Percentiles rank a stretch among this genome's conserved stretches.
Conservation (phyloP, 2,113 vertebrate species). For the Rhinoptilus africanus region DNA sequence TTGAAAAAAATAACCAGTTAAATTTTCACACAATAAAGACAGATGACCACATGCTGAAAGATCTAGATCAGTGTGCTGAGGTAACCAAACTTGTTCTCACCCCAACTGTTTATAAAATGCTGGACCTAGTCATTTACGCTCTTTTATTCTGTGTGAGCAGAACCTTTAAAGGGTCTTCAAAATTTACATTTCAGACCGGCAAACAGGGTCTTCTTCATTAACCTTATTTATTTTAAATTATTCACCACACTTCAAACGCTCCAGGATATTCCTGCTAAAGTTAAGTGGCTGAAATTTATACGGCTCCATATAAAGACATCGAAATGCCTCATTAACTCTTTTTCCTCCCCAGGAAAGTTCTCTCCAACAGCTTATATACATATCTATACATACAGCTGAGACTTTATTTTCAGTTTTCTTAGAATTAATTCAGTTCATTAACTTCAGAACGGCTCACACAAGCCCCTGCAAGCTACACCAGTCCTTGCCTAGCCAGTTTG, state of each 20-base stretch:
- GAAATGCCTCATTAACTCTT: slow-evolving; percentile 59
- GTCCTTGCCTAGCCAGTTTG: background rate
- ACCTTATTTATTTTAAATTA: slow-evolving; percentile 52
- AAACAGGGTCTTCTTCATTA: slow-evolving; percentile 24
- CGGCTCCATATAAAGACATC: slow-evolving; percentile 3
- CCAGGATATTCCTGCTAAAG: background rate
- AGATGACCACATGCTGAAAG: background rate
- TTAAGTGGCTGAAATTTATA: slow-evolving; percentile 50
- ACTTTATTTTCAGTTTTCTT: slow-evolving; percentile 56
- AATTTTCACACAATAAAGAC: background rate
- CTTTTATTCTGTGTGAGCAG: background rate
- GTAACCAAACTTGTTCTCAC: background rate
- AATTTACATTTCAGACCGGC: slow-evolving; percentile 17
- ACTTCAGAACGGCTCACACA: slow-evolving; percentile 35
- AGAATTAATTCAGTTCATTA: slow-evolving; percentile 52
- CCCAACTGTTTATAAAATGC: background rate
- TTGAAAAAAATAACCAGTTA: background rate
- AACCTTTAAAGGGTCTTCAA: background rate
- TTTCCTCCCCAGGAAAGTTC: slow-evolving; percentile 2
- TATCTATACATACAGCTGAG: background rate
- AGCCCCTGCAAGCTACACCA: background rate
- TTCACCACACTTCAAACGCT: background rate
- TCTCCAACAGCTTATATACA: background rate
- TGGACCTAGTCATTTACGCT: background rate
- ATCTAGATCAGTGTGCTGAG: background rate